These are phyloP conservation scores for Sebastes nivosus DNA, from an alignment of 2,797 vertebrate species.

Conservation along the genomic window DNA sequence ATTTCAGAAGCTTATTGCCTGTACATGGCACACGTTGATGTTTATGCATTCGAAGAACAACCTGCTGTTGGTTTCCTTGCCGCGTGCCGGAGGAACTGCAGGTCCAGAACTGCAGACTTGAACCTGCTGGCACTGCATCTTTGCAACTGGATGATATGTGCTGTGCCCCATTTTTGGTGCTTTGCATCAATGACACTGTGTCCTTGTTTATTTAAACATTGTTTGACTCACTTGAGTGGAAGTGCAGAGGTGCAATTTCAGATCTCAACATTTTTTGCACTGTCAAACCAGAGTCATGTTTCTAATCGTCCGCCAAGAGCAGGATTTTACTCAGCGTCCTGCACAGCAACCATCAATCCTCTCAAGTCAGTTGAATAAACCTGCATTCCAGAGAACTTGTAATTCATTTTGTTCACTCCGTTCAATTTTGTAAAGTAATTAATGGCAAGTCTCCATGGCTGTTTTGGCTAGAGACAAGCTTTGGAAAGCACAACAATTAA, in stretches of 20 bases:
- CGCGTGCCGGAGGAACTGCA: not conserved
- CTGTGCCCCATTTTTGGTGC: not conserved
- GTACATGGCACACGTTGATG: not conserved
- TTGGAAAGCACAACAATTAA: slow-evolving; percentile 30
- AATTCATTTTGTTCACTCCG: not conserved
- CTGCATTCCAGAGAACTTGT: not conserved
- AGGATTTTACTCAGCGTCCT: not conserved
- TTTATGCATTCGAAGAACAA: not conserved
- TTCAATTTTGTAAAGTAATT: not conserved
- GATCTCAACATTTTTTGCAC: not conserved
- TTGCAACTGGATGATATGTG: not conserved
- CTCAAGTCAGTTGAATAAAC: not conserved
- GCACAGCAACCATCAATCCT: not conserved
- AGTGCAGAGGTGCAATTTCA: not conserved
- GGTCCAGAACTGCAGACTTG: not conserved
- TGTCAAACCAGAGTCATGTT: not conserved
- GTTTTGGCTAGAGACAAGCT: slow-evolving; percentile 12
- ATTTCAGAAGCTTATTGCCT: no score
- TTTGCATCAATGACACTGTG: not conserved
- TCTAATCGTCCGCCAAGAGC: not conserved
- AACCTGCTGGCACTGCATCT: not conserved
- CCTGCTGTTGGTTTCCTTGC: not conserved
- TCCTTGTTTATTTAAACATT: not conserved
- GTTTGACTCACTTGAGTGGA: not conserved
- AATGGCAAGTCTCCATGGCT: slow-evolving; percentile 5